Base-by-base conservation (phyloP, 2,888 invertebrate species). In the Anagyrus pseudococci region DNA sequence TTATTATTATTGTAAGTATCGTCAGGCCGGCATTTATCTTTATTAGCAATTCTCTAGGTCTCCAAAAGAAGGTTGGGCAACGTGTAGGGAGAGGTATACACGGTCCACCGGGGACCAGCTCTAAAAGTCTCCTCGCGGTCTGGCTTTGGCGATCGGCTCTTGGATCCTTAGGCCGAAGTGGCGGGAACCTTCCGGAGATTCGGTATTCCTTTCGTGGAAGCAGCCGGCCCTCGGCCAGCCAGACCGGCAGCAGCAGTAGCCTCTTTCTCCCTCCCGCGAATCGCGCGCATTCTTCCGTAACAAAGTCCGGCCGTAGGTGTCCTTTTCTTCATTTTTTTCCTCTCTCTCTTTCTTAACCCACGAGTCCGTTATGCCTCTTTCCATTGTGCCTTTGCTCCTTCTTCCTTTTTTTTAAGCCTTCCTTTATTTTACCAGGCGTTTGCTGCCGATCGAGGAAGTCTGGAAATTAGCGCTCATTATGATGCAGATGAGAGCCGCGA, bases 151-250 rank as follows among this genome's bases (percentile, higher is more conserved):
- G n/a, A n/a, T 53, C 58, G 59, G 53, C 26, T 43, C 22, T 52
- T 37, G 22, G 20, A 13, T 43, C n/a, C 4, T 57, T 61, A 43
- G 49, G 22, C 62, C 44, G 48, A 52, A 53, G 58, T 59, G 29
- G 44, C 47, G 44, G 46, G 60, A 58, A 64, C 40, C 67, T 67
- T 67, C 64, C 64, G 62, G 52, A 64, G 37, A 64, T 67, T 64
- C 33, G 48, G 55, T 52, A 61, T 62, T 67, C 40, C 58, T 64
- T 67, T 64, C 67, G 26, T 40, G 49, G 67, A 67, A 67, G 55
- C 50, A 43, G 25, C 22, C 19, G 17, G 1, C n/a, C 26, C 13
- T 54, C 41, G 8, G 3, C 1, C 0, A 2, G 15, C 4, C 4
- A 10, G 2, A 17, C 4, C 19, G 40, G 22, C 17, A 15, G 13